These are phyloP conservation scores for Tyrannus savana DNA, from an alignment of 2,113 vertebrate species.

Conservation along the genomic window DNA sequence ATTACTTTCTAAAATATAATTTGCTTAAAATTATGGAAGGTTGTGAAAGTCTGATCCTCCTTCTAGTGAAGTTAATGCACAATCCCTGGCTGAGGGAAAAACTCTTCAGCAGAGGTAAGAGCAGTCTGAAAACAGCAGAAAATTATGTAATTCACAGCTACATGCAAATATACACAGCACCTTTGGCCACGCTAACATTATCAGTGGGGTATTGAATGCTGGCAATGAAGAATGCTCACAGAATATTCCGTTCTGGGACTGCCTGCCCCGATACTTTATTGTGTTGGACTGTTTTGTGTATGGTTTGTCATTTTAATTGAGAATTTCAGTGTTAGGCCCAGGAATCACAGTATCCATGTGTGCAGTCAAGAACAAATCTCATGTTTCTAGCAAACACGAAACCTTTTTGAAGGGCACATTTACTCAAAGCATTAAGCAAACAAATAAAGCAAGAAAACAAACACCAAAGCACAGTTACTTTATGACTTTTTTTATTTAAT, in stretches of 20 bases:
- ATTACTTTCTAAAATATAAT: slow-evolving; percentile 10
- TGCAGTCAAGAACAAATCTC: slow-evolving; percentile 41
- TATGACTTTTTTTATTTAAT: neutral
- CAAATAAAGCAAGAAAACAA: slow-evolving; percentile 4
- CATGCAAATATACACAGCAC: neutral
- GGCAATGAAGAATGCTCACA: slow-evolving; percentile 25
- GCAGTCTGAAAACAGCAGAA: neutral
- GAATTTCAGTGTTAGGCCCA: neutral
- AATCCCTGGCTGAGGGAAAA: neutral
- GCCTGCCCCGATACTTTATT: neutral
- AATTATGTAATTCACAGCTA: slow-evolving; percentile 11
- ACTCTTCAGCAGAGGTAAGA: neutral
- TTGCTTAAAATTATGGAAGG: neutral
- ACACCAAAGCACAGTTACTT: neutral
- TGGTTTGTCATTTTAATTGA: neutral
- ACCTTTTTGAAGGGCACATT: slow-evolving; percentile 34
- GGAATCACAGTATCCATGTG: neutral
- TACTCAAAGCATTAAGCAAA: slow-evolving; percentile 15
- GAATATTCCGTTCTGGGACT: neutral
- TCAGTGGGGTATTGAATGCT: neutral
- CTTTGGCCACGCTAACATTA: neutral
- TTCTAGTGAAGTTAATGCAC: neutral
- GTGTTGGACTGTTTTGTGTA: neutral
- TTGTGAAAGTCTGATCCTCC: neutral
- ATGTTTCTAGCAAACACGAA: neutral